Evolutionary conservation across 2,113 vertebrate species (phyloP).

Genomic region (Dissostichus mawsoni): DNA sequence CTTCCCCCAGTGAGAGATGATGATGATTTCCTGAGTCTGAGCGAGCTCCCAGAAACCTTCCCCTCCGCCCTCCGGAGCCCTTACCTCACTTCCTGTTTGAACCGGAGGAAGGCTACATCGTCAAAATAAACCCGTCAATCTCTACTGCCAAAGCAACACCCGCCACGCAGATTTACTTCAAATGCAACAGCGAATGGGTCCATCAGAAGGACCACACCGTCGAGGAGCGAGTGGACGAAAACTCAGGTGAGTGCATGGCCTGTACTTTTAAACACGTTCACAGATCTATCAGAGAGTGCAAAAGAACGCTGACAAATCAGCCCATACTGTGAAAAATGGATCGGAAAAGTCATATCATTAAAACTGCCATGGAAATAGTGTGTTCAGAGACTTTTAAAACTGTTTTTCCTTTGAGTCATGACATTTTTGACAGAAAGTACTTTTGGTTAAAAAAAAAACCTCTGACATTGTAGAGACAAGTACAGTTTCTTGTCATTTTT

Average conservation of each 20-base stretch:
- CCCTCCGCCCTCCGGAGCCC: constrained; percentile 95
- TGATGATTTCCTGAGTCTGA: constrained; percentile 94
- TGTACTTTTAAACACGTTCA: background rate
- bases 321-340: background rate
- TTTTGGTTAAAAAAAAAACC: no score
- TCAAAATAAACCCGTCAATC: constrained; percentile 96
- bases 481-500: background rate
- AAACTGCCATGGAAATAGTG: background rate
- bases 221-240: constrained; percentile 94
- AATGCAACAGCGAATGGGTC: constrained; percentile 98
- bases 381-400: background rate
- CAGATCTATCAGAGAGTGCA: background rate
- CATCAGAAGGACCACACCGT: constrained; percentile 97
- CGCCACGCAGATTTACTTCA: constrained; percentile 97
- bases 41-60: constrained; percentile 96
- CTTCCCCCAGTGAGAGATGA: constrained; percentile 82
- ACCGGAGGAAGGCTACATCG: constrained; percentile 95
- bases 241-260: constrained; percentile 88
- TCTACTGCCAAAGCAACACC: constrained; percentile 96
- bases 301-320: background rate
- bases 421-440: constrained; percentile 17
- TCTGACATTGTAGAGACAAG: no score
- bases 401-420: background rate
- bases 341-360: background rate
- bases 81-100: constrained; percentile 96